Evolutionary conservation across 1,140 invertebrate species (phyloP), one percentile per base, ranked within the genome.

Genomic region (Cydia strobilella): DNA sequence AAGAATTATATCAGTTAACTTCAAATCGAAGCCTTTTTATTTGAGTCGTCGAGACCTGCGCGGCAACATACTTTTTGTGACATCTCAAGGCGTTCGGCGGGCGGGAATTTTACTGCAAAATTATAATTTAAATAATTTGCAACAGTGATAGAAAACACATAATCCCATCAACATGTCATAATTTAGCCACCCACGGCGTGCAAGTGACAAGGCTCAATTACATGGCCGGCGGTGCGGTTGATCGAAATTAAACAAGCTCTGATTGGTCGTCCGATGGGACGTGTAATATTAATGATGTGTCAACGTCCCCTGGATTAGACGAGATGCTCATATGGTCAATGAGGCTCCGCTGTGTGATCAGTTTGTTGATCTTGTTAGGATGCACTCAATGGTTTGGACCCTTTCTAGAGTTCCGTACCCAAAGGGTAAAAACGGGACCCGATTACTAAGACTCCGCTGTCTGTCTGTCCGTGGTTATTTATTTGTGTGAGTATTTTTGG

Each of bases 241-340:
- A 69, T 69, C 65, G 65, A 69, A 69, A 69, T 69, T 69, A 69
- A 69, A 69, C 65, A 69, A 39, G 65, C 31, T 27, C 15, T 42
- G 25, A 66, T 66, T 63, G 62, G 63, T 2, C 62, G 20, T 27
- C 63, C 27, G 63, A 66, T 66, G 63, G 63, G 63, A 20, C 65
- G 65, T 35, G 31, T 35, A 69, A 69, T 69, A 69, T 69, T 69
- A 69, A 69, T 42, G 65, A n/a, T 35, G 65, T 69, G 65, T 69
- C 65, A 39, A 69, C 35, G 31, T n/a, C 13, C 27, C 15, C 27
- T 12, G 27, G 65, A 69, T 69, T 69, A 69, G 65, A 42, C 31
- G n/a, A 12, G 48, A 13, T 48, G 63, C 63, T 66, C 63, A 69
- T 69, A 35, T 69, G 13, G 18, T 35, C 27, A 31, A 27, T 35